A percentile compares a stretch with the other conserved stretches of the same genome.
Conservation (phyloP, 2,888 invertebrate genomes). For the Acronicta alni region DNA sequence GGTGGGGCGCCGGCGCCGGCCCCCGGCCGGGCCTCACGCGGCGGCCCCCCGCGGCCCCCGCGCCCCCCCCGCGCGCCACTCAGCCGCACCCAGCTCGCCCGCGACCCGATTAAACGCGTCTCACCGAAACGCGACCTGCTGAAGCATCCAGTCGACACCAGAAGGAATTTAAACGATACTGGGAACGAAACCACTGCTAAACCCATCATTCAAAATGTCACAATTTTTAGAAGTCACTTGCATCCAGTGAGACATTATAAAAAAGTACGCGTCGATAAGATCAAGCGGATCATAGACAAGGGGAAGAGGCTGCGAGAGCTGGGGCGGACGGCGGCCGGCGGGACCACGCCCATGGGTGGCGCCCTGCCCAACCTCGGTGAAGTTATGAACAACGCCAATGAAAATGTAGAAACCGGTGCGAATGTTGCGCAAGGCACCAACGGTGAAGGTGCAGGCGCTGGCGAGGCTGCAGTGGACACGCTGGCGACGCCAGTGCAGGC, state of each 20-base stretch:
- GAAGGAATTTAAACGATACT: constrained; percentile 1
- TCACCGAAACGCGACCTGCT: background rate
- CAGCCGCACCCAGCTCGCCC: background rate
- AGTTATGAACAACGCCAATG: no score
- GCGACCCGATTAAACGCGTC: no score
- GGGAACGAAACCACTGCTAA: no score
- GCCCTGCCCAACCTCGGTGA: no score
- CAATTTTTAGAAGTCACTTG: background rate
- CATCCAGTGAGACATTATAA: constrained; percentile 2
- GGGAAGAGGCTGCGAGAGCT: constrained; percentile 2
- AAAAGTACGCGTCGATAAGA: constrained; percentile 19
- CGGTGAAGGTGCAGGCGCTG: background rate
- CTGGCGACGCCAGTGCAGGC: no score
- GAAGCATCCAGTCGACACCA: background rate
- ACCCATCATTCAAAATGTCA: background rate
- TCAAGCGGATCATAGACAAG: constrained; percentile 17
- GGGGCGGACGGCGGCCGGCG: background rate
- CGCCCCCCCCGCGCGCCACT: background rate
- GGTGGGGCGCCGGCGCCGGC: no score
- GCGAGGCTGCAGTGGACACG: background rate
- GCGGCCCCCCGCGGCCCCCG: background rate
- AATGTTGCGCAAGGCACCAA: background rate
- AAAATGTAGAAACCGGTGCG: background rate
- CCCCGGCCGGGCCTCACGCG: no score
- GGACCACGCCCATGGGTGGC: no score